phyloP scores from a whole-genome alignment of 2,797 vertebrate genomes.

The Kryptopterus vitreolus region DNA sequence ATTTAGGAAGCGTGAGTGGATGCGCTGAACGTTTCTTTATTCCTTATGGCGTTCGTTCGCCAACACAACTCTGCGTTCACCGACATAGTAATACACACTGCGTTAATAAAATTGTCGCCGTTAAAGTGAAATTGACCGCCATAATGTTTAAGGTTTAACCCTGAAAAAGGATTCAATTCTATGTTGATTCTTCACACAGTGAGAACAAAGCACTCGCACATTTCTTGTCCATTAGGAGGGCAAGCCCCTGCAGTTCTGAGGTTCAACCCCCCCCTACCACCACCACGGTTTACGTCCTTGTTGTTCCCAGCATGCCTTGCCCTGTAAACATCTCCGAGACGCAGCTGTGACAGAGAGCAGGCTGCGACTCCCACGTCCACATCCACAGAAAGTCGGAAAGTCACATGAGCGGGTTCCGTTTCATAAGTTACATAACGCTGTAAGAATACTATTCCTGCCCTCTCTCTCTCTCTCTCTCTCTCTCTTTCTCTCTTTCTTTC shows the following conservation, averaged over 20 bases:
- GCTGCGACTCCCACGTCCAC: background rate
- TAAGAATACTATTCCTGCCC: background rate
- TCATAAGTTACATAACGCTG: conserved; percentile 5
- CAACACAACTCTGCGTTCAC: too few species aligned
- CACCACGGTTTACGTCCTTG: background rate
- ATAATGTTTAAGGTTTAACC: too few species aligned
- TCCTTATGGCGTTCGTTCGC: too few species aligned
- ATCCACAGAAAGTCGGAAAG: background rate
- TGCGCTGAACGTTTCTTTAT: too few species aligned
- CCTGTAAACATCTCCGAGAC: conserved; percentile 34
- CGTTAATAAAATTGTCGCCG: too few species aligned
- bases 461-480: background rate
- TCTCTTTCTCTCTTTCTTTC: background rate
- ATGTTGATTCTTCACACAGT: too few species aligned
- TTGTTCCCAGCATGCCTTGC: conserved; percentile 16
- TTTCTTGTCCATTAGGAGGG: background rate
- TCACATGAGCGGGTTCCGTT: background rate
- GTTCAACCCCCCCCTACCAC: conserved; percentile 17
- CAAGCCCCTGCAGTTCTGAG: background rate
- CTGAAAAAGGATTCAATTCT: too few species aligned
- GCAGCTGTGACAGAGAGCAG: conserved; percentile 29
- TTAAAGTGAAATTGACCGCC: too few species aligned
- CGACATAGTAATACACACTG: too few species aligned
- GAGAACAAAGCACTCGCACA: too few species aligned
- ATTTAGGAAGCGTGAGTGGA: too few species aligned